Conservation (phyloP, 2,113 vertebrate species). For the Athene noctua region DNA sequence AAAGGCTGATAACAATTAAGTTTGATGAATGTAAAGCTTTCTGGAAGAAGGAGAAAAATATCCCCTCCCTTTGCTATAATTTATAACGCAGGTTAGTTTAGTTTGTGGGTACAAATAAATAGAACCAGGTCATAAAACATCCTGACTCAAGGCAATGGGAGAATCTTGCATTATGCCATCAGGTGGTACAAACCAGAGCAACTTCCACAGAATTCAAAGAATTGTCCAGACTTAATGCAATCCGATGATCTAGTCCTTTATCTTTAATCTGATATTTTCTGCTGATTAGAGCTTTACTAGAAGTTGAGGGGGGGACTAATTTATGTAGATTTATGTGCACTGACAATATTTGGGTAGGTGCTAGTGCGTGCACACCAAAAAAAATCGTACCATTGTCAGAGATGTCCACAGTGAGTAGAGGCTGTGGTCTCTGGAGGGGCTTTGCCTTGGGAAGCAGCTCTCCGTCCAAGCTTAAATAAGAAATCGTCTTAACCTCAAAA, state of each 20-base stretch:
- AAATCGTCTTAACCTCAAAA: neutral
- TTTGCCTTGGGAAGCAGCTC: neutral
- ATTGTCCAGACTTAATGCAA: neutral
- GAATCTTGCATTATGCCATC: neutral
- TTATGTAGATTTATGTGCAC: neutral
- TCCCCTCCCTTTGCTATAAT: conserved; percentile 25
- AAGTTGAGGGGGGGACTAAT: neutral
- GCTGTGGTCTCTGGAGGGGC: neutral
- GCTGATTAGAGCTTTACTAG: neutral
- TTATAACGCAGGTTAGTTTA: conserved; percentile 42
- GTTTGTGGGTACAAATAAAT: conserved; percentile 63
- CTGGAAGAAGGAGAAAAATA: neutral
- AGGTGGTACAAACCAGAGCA: neutral
- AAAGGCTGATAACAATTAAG: conserved; percentile 61
- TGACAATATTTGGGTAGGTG: neutral
- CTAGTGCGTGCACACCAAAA: neutral
- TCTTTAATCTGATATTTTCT: neutral
- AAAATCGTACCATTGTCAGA: fast-evolving
- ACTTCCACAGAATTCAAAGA: neutral
- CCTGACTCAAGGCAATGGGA: neutral
- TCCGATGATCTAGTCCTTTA: neutral
- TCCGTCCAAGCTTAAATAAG: neutral
- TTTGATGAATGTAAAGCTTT: conserved; percentile 66
- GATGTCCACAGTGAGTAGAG: neutral
- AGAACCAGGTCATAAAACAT: conserved; percentile 15